phyloP scores from a whole-genome alignment of 2,113 vertebrate genomes.

The Pelecanoides urinatrix region DNA sequence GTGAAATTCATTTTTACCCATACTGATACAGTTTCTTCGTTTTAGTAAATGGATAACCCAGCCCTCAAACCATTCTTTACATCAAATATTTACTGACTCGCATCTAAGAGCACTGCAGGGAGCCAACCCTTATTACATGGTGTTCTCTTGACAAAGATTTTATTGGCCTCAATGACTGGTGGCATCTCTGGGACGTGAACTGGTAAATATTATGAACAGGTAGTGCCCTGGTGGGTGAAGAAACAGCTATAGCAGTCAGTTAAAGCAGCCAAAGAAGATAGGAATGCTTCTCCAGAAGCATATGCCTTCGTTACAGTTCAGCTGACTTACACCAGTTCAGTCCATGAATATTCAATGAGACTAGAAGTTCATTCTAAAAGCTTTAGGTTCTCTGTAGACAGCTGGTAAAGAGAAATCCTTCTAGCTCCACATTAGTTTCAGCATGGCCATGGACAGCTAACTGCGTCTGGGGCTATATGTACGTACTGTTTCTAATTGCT shows the following conservation, averaged over 20 bases:
- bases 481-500: not conserved
- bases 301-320: not conserved
- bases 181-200: not conserved
- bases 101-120: not conserved
- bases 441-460: not conserved
- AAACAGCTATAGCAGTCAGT: not conserved
- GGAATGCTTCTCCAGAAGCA: not conserved
- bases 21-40: not conserved
- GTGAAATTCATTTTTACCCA: not conserved
- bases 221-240: not conserved
- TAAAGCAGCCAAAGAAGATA: not conserved
- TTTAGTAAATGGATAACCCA: not conserved
- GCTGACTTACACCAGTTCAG: not conserved
- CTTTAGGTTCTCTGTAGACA: too few relatives aligned
- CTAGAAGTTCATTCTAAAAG: not conserved
- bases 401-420: not conserved
- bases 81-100: not conserved
- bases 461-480: fast-evolving
- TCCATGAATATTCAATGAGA: not conserved
- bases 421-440: not conserved
- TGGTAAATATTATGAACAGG: not conserved
- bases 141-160: not conserved
- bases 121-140: not conserved
- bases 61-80: not conserved
- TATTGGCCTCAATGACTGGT: not conserved